Evolutionary conservation across 2,113 vertebrate species (phyloP).

Genomic region (Hypanus sabinus): DNA sequence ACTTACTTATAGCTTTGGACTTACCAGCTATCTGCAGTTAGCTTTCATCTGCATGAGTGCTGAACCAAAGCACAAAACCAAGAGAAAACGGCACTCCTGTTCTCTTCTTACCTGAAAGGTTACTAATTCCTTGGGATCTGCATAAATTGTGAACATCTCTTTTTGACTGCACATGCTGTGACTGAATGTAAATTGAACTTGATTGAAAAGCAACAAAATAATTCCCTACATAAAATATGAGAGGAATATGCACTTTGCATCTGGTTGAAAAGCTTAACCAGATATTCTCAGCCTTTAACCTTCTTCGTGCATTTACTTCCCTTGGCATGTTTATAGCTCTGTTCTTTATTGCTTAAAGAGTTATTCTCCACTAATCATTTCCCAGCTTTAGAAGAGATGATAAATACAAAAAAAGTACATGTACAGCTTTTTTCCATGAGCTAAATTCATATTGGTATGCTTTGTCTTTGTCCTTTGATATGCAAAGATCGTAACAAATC

Average conservation of each 20-base stretch:
- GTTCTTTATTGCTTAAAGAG: constrained; percentile 1
- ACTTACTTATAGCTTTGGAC: not conserved
- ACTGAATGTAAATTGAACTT: no score
- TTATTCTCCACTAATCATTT: not conserved
- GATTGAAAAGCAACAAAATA: constrained; percentile 19
- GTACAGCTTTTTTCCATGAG: not conserved
- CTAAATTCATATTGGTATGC: not conserved
- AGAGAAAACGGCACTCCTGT: not conserved
- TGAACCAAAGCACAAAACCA: not conserved
- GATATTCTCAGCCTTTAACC: not conserved
- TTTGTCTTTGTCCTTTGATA: not conserved
- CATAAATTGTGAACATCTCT: not conserved
- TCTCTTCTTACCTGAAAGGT: not conserved
- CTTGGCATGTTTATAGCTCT: not conserved
- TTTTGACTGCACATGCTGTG: not conserved
- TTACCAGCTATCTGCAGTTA: not conserved
- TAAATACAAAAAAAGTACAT: not conserved
- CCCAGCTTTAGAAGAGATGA: not conserved
- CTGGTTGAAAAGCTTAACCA: not conserved
- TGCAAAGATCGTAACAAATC: no score
- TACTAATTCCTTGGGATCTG: not conserved
- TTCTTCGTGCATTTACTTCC: not conserved
- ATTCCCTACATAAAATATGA: not conserved
- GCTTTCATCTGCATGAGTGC: not conserved
- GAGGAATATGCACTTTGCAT: not conserved